Conservation (phyloP, 2,113 vertebrate species). For the Paramisgurnus dabryanus region DNA sequence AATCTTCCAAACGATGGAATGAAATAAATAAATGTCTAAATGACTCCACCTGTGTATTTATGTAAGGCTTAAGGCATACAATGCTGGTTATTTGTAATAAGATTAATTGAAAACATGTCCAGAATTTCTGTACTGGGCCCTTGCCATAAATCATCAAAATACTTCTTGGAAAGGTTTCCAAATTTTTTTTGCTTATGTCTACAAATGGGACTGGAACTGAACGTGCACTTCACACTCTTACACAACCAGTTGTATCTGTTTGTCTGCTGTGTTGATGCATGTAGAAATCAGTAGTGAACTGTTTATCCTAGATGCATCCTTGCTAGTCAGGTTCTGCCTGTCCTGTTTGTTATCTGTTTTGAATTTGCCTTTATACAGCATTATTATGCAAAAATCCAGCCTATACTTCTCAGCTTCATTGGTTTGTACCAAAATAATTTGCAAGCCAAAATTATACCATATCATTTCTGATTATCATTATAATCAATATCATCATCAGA, state of each 20-base stretch:
- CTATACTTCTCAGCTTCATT: not conserved
- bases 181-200: not conserved
- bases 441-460: too few species aligned
- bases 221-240: not conserved
- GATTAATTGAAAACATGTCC: constrained; percentile 3
- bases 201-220: too few species aligned
- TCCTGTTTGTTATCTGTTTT: not conserved
- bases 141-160: not conserved
- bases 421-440: too few species aligned
- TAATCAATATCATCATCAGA: too few species aligned
- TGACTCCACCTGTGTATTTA: not conserved
- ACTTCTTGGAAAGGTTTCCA: not conserved
- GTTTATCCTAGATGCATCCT: not conserved
- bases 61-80: not conserved
- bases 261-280: not conserved
- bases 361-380: not conserved
- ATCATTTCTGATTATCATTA: too few species aligned
- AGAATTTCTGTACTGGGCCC: not conserved
- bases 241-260: constrained; percentile 19
- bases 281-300: not conserved
- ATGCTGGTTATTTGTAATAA: not conserved
- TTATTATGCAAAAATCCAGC: not conserved
- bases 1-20: not conserved
- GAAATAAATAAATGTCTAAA: not conserved
- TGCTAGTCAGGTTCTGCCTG: constrained; percentile 24